Percentiles rank a stretch among this genome's conserved stretches.
Evolutionary conservation across 2,797 vertebrate genomes (phyloP).

Genomic region (Paedocypris micromegethes): DNA sequence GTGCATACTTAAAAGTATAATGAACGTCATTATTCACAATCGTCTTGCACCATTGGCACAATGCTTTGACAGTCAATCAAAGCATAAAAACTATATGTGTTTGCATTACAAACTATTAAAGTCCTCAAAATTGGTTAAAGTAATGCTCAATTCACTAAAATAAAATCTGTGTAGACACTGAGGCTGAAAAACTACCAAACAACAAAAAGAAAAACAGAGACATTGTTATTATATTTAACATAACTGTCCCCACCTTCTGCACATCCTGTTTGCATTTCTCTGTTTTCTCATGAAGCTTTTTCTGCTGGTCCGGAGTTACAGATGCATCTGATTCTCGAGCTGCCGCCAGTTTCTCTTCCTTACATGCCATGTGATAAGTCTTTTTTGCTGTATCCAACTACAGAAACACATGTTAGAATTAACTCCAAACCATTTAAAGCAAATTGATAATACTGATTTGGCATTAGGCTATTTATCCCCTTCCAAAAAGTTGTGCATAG

Average conservation of each 20-base stretch:
- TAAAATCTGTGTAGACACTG: too few relatives aligned
- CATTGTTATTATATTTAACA: neutral
- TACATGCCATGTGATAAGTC: slow-evolving; percentile 90
- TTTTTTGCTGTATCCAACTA: slow-evolving; percentile 93
- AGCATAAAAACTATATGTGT: too few relatives aligned
- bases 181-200: too few relatives aligned
- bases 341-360: slow-evolving; percentile 91
- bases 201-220: neutral
- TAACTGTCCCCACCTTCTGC: slow-evolving; percentile 76
- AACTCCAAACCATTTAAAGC: neutral
- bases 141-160: too few relatives aligned
- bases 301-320: slow-evolving; percentile 83
- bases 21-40: too few relatives aligned
- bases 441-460: neutral
- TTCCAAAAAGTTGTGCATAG: too few relatives aligned
- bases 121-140: too few relatives aligned
- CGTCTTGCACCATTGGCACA: too few relatives aligned
- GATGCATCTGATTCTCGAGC: slow-evolving; percentile 82
- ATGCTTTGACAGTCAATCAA: too few relatives aligned
- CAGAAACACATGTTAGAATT: slow-evolving; percentile 11
- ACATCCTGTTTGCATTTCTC: slow-evolving; percentile 96
- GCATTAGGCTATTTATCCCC: too few relatives aligned
- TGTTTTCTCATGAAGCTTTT: slow-evolving; percentile 92
- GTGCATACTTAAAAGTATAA: too few relatives aligned
- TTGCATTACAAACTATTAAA: too few relatives aligned